phyloP scores from a whole-genome alignment of 2,797 vertebrate species.

The Melanotaenia maccullochi region DNA sequence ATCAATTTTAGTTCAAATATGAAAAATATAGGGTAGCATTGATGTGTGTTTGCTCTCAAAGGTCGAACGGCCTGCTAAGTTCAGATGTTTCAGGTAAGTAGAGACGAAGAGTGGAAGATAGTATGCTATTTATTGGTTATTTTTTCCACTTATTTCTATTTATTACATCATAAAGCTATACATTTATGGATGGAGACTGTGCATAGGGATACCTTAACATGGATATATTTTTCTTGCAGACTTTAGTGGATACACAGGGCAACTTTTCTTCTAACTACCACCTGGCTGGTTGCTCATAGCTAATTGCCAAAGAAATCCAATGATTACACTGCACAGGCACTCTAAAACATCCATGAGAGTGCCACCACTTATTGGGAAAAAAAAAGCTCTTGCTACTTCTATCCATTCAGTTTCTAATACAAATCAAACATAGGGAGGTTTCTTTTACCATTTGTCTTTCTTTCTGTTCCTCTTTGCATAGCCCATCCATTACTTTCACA shows the following conservation, averaged over 20 bases:
- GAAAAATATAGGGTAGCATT: slow-evolving; percentile 73
- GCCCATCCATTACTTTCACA: slow-evolving; percentile 90
- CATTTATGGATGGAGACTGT: slow-evolving; percentile 26
- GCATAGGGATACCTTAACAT: slow-evolving; percentile 19
- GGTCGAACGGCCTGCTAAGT: slow-evolving; percentile 55
- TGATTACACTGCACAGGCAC: slow-evolving; percentile 79
- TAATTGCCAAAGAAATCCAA: slow-evolving; percentile 84
- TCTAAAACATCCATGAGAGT: slow-evolving; percentile 79
- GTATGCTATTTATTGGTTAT: slow-evolving; percentile 24
- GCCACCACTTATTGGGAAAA: slow-evolving; percentile 78
- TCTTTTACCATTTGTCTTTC: slow-evolving; percentile 85
- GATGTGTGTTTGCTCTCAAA: slow-evolving; percentile 74
- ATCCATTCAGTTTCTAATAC: slow-evolving; percentile 84
- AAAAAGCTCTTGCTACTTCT: slow-evolving; percentile 63
- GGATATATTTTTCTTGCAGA: slow-evolving; percentile 53
- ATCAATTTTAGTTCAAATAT: slow-evolving; percentile 84
- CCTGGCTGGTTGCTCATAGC: slow-evolving; percentile 76
- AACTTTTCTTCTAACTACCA: slow-evolving; percentile 73
- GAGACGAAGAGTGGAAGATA: slow-evolving; percentile 50
- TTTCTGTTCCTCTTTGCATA: slow-evolving; percentile 86
- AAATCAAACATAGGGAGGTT: slow-evolving; percentile 83
- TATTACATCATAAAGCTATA: slow-evolving; percentile 49
- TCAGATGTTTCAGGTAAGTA: slow-evolving; percentile 57
- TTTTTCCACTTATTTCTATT: slow-evolving; percentile 42
- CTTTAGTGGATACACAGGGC: slow-evolving; percentile 43